Evolutionary conservation across 2,113 vertebrate species (phyloP).

Genomic region (Limnothrissa miodon): DNA sequence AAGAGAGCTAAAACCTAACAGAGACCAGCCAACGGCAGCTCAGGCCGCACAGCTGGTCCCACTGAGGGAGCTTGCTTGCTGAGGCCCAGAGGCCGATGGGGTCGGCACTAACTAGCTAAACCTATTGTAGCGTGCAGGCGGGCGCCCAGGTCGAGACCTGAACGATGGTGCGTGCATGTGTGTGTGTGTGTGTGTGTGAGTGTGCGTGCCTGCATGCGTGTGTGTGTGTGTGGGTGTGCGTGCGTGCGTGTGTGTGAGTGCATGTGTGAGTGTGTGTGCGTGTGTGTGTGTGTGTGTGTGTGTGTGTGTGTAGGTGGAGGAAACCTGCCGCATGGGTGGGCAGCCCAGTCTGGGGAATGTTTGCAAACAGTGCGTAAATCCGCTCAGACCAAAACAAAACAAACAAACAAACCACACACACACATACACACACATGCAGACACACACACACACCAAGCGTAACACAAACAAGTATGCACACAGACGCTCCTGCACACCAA

Average conservation of each 20-base stretch:
- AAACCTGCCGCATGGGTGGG: neutral
- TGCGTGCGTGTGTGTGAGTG: neutral
- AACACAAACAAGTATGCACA: neutral
- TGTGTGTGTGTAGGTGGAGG: constrained; percentile 12
- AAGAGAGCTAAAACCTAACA: neutral
- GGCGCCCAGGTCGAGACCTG: neutral
- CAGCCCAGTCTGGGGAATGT: constrained; percentile 36
- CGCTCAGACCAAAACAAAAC: constrained; percentile 11
- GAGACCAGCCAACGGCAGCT: neutral
- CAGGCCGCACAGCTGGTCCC: neutral
- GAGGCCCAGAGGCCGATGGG: neutral
- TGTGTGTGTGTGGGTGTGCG: constrained; percentile 16
- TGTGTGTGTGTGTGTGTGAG: neutral
- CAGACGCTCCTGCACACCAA: neutral
- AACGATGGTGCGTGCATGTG: neutral
- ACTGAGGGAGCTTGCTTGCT: neutral
- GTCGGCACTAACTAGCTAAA: neutral
- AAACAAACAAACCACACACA: constrained; percentile 1
- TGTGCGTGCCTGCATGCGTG: too few species aligned
- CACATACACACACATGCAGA: neutral
- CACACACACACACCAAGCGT: neutral
- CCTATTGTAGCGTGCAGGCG: neutral
- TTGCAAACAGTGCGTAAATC: constrained; percentile 47
- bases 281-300: neutral
- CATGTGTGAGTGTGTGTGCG: too few species aligned